phyloP scores from a whole-genome alignment of 2,797 vertebrate genomes.

The Malacoctenus gilli region DNA sequence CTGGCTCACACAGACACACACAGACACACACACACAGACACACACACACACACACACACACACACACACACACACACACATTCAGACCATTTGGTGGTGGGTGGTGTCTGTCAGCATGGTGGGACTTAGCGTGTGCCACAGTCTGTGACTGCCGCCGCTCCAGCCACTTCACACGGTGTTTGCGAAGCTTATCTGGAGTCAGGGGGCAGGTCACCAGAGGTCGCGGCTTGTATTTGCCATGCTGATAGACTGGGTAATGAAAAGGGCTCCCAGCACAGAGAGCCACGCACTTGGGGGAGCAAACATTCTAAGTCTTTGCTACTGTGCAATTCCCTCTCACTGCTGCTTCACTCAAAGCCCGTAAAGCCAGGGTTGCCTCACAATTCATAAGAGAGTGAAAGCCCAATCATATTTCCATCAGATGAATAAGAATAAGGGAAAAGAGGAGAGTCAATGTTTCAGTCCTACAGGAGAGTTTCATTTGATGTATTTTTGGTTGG shows the following conservation, averaged over 20 bases:
- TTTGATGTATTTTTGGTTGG: neutral
- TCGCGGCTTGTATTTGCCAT: conserved; percentile 67
- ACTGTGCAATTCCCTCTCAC: conserved; percentile 14
- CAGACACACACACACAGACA: neutral
- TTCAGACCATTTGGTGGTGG: conserved; percentile 15
- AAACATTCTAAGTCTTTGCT: conserved; percentile 19
- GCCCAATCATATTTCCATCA: conserved; percentile 1
- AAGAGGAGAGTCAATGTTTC: neutral
- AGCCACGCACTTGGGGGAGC: conserved; percentile 20
- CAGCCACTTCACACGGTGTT: conserved; percentile 64
- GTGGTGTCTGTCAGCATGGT: conserved; percentile 43
- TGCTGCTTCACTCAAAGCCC: neutral
- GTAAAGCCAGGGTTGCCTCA: neutral
- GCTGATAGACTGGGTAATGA: conserved; percentile 72
- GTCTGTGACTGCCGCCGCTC: conserved; percentile 49
- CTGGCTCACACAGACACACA: conserved; percentile 28
- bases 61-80: conserved; percentile 1
- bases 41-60: too few relatives aligned
- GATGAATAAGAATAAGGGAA: conserved; percentile 4
- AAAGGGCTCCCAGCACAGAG: conserved; percentile 49
- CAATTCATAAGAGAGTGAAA: neutral
- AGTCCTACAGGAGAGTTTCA: neutral
- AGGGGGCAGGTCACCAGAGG: conserved; percentile 62
- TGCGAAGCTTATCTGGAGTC: conserved; percentile 70
- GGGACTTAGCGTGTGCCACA: conserved; percentile 49